A percentile compares a stretch with the other conserved stretches of the same genome.
These are phyloP conservation scores for Ornithorhynchus anatinus DNA, from an alignment of 2,113 vertebrate genomes.

Conservation along the genomic window DNA sequence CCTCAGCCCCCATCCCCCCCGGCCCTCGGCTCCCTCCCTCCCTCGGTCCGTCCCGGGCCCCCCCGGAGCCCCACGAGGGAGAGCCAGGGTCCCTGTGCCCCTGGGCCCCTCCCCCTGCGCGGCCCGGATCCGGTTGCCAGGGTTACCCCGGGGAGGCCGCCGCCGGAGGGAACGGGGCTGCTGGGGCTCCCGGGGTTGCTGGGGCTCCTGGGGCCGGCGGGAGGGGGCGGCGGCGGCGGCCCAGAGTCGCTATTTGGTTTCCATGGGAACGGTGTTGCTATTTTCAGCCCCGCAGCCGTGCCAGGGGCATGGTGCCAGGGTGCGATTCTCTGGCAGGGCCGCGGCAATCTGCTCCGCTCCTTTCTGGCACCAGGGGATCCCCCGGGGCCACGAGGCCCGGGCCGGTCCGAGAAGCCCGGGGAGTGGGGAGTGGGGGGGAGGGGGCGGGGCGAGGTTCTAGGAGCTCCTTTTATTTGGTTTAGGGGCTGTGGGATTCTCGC, in stretches of 20 bases:
- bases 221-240: not conserved
- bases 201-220: not conserved
- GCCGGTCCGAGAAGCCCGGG: not conserved
- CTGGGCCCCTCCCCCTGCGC: not conserved
- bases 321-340: constrained; percentile 36
- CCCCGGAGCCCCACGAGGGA: too few relatives aligned
- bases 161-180: not conserved
- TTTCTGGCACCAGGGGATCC: constrained; percentile 14
- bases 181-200: not conserved
- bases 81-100: not conserved
- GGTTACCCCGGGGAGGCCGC: constrained; percentile 35
- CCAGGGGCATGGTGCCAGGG: constrained; percentile 50
- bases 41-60: too few relatives aligned
- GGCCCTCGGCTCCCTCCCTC: too few relatives aligned
- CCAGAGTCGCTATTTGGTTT: constrained; percentile 31
- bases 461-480: not conserved
- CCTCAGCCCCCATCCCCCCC: too few relatives aligned
- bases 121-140: constrained; percentile 42
- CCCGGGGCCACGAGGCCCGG: not conserved
- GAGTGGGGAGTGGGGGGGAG: not conserved
- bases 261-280: constrained; percentile 53
- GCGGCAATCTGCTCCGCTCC: constrained; percentile 33
- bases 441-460: not conserved
- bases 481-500: not conserved
- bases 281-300: constrained; percentile 30